Conservation (phyloP, 2,888 invertebrate species). For the Sphaerophoria rueppellii region DNA sequence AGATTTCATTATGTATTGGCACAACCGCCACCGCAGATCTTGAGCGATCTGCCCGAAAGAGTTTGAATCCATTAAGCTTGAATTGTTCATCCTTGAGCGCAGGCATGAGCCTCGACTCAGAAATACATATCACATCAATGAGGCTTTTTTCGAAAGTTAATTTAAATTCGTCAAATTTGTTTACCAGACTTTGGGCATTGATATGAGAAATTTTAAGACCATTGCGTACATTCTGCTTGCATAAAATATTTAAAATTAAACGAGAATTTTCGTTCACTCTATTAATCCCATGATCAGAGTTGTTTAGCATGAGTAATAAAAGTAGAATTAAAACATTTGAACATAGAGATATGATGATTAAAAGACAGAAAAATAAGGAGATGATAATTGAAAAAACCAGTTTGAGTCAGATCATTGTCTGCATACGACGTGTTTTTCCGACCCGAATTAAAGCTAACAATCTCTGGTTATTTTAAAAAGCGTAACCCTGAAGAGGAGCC, state of each 20-base stretch:
- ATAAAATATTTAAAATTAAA: neutral
- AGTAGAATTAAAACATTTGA: neutral
- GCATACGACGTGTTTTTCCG: too few species aligned
- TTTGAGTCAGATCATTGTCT: too few species aligned
- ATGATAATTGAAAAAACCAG: too few species aligned
- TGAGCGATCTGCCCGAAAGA: neutral
- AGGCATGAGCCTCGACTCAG: neutral
- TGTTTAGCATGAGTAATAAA: neutral
- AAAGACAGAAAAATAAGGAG: too few species aligned
- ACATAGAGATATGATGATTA: neutral
- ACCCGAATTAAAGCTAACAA: too few species aligned
- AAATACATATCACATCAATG: neutral
- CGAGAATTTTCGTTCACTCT: conserved; percentile 6
- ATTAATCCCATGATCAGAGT: neutral
- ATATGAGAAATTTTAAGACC: neutral
- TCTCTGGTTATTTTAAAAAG: too few species aligned
- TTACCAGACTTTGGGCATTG: too few species aligned
- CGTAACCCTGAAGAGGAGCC: too few species aligned
- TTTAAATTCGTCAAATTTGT: too few species aligned
- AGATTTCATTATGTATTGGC: neutral
- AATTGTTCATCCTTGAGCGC: neutral
- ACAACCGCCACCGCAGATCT: neutral
- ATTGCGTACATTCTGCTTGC: neutral
- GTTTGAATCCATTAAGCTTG: neutral
- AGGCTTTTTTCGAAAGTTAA: neutral